Conservation (phyloP, 2,113 vertebrate species). For the Nothoprocta pentlandii region DNA sequence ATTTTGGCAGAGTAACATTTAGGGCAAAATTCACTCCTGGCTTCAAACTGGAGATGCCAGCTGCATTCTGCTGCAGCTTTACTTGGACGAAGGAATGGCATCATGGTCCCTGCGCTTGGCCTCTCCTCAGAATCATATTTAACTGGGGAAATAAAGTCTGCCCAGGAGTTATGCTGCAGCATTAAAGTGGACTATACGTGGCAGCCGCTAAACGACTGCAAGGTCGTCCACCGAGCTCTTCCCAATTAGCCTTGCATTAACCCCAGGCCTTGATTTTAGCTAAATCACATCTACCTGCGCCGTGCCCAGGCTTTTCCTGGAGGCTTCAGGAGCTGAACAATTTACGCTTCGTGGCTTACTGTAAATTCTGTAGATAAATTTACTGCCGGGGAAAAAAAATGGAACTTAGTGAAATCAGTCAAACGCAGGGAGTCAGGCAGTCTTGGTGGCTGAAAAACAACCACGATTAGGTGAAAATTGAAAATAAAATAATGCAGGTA, state of each 20-base stretch:
- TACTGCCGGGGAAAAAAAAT: accelerated
- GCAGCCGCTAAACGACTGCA: not conserved
- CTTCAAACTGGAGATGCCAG: not conserved
- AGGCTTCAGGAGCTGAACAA: not conserved
- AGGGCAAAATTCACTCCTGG: not conserved
- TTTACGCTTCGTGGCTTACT: not conserved
- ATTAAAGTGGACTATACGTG: not conserved
- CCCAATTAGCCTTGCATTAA: not conserved
- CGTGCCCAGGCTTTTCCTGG: not conserved
- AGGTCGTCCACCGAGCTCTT: not conserved
- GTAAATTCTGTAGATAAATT: not conserved
- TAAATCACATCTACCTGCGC: not conserved
- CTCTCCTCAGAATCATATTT: not conserved
- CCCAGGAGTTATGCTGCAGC: not conserved
- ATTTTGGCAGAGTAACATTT: not conserved
- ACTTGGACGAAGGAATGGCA: not conserved
- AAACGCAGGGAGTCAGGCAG: not conserved
- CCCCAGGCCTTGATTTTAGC: not conserved
- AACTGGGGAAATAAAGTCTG: not conserved
- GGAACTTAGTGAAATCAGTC: not conserved
- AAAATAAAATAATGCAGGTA: not conserved
- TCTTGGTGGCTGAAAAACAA: not conserved
- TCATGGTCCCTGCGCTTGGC: not conserved
- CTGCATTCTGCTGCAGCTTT: not conserved
- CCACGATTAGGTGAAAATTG: accelerated